Evolutionary conservation across 2,113 vertebrate species (phyloP).

Genomic region (Spea multiplicata): DNA sequence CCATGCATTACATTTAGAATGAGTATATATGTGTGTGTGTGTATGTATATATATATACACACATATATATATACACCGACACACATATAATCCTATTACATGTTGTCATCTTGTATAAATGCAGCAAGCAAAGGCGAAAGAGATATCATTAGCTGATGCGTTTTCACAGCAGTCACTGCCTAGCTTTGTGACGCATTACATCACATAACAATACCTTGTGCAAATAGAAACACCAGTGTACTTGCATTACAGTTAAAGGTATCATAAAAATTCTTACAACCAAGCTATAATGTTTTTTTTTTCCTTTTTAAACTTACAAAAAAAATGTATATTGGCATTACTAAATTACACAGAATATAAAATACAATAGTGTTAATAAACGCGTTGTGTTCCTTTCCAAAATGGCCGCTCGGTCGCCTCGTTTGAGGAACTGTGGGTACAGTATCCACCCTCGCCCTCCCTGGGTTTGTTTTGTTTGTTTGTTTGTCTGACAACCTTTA

Average conservation of each 20-base stretch:
- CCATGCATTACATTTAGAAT: no score
- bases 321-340: slow-evolving; percentile 67
- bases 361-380: slow-evolving; percentile 77
- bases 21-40: no score
- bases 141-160: slow-evolving; percentile 61
- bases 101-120: slow-evolving; percentile 62
- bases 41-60: no score
- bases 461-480: slow-evolving; percentile 10
- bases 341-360: slow-evolving; percentile 75
- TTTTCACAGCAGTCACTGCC: slow-evolving; percentile 68
- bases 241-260: slow-evolving; percentile 78
- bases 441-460: background rate
- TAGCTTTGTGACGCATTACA: slow-evolving; percentile 74
- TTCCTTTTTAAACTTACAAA: slow-evolving; percentile 67
- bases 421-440: background rate
- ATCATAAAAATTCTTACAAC: slow-evolving; percentile 69
- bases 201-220: slow-evolving; percentile 80
- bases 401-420: background rate
- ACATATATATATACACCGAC: background rate
- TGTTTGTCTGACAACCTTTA: slow-evolving; percentile 66
- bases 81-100: background rate
- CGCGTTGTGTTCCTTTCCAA: slow-evolving; percentile 61
- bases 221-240: slow-evolving; percentile 95
- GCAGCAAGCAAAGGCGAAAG: slow-evolving; percentile 61
- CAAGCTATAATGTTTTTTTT: slow-evolving; percentile 60